A percentile compares a stretch with the other conserved stretches of the same genome.
These are phyloP conservation scores for Orthochromis malagaraziensis DNA, from an alignment of 2,113 vertebrate genomes.

Conservation along the genomic window DNA sequence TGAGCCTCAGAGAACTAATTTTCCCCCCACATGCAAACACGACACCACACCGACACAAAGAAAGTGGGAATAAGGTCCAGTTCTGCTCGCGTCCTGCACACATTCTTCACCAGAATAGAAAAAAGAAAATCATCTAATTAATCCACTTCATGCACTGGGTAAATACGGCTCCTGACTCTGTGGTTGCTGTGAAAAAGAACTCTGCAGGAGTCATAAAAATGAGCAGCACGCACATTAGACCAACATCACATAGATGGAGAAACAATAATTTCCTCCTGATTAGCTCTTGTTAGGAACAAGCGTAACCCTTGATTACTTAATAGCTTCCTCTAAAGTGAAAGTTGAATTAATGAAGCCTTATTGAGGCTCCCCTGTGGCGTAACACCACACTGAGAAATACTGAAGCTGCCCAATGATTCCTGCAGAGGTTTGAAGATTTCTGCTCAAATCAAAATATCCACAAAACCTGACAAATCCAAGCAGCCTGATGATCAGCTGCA, in stretches of 20 bases:
- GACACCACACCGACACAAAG: not conserved
- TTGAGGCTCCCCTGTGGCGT: not conserved
- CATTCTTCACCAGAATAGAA: not conserved
- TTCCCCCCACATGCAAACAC: not conserved
- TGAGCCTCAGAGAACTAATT: not conserved
- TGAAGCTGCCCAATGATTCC: not conserved
- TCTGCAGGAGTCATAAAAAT: not conserved
- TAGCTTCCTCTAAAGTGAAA: not conserved
- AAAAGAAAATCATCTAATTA: not conserved
- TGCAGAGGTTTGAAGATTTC: not conserved
- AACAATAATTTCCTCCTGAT: not conserved
- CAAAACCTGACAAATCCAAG: not conserved
- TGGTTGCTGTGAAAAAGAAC: accelerated
- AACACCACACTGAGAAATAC: not conserved
- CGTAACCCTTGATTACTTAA: not conserved
- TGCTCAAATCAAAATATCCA: not conserved
- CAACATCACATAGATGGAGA: not conserved
- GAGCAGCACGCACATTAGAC: not conserved
- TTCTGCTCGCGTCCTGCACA: not conserved
- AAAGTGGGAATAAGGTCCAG: accelerated
- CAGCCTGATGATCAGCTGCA: accelerated
- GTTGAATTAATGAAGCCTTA: not conserved
- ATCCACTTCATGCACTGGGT: not conserved
- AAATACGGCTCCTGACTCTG: not conserved
- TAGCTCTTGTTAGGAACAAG: not conserved